phyloP scores from a whole-genome alignment of 2,113 vertebrate species.

The Regulus satrapa region DNA sequence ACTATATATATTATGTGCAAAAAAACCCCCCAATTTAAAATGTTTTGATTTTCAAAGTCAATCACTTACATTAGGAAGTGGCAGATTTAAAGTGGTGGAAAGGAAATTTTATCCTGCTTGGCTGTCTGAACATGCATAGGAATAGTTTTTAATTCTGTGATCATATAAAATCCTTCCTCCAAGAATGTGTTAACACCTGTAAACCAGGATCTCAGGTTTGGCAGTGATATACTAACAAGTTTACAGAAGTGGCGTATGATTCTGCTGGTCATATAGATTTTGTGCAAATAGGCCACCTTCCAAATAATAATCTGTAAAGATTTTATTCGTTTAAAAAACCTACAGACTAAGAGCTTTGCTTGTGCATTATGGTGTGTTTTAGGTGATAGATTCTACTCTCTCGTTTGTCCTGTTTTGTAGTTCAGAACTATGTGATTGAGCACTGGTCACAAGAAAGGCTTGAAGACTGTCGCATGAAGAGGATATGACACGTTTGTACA shows the following conservation, averaged over 20 bases:
- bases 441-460: not conserved
- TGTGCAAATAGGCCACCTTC: not conserved
- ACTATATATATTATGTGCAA: not conserved
- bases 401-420: not conserved
- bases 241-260: not conserved
- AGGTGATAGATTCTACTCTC: not conserved
- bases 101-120: not conserved
- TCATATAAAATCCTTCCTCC: not conserved
- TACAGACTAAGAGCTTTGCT: not conserved
- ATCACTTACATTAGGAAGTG: not conserved
- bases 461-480: not conserved
- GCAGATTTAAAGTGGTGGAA: not conserved
- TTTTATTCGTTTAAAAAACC: not conserved
- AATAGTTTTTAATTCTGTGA: not conserved
- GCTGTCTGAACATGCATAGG: not conserved
- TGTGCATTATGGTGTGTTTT: not conserved
- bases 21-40: not conserved
- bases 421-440: not conserved
- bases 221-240: not conserved
- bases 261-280: not conserved
- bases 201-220: not conserved
- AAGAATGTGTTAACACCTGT: not conserved
- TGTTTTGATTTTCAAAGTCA: not conserved
- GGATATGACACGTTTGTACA: not conserved
- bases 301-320: not conserved